Evolutionary conservation across 2,113 vertebrate genomes (phyloP).

Genomic region (Phoxinus phoxinus): DNA sequence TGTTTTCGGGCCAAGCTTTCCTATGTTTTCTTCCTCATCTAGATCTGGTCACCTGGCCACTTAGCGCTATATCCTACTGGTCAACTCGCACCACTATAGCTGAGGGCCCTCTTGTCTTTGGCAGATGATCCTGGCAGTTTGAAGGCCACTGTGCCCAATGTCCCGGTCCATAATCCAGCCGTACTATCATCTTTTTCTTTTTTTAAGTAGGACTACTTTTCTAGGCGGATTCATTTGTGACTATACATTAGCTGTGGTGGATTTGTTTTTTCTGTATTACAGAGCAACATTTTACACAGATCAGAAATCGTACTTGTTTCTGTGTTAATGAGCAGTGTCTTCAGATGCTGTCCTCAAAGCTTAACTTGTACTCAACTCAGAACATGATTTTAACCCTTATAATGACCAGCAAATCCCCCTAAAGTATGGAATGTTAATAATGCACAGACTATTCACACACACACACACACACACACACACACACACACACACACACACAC

Average conservation of each 20-base stretch:
- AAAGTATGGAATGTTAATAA: conserved; percentile 5
- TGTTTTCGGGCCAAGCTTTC: not conserved
- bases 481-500: conserved; percentile 29
- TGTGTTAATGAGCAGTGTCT: not conserved
- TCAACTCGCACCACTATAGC: not conserved
- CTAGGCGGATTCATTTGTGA: not conserved
- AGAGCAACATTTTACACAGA: not conserved
- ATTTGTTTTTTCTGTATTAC: too few species aligned
- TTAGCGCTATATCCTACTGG: not conserved
- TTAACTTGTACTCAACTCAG: not conserved
- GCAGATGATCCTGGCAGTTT: not conserved
- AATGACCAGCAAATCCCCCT: conserved; percentile 29
- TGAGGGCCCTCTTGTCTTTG: conserved; percentile 6
- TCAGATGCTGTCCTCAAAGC: not conserved
- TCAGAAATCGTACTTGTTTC: not conserved
- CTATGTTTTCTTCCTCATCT: not conserved
- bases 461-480: conserved; percentile 64
- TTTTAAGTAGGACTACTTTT: not conserved
- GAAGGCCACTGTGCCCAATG: not conserved
- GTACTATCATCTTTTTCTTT: not conserved
- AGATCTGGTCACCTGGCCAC: not conserved
- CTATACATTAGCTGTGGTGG: not conserved
- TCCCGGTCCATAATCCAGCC: not conserved
- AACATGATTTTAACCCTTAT: conserved; percentile 17
- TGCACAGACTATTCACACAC: conserved; percentile 56